Evolutionary conservation across 2,113 vertebrate species (phyloP).

Genomic region (Cololabis saira): DNA sequence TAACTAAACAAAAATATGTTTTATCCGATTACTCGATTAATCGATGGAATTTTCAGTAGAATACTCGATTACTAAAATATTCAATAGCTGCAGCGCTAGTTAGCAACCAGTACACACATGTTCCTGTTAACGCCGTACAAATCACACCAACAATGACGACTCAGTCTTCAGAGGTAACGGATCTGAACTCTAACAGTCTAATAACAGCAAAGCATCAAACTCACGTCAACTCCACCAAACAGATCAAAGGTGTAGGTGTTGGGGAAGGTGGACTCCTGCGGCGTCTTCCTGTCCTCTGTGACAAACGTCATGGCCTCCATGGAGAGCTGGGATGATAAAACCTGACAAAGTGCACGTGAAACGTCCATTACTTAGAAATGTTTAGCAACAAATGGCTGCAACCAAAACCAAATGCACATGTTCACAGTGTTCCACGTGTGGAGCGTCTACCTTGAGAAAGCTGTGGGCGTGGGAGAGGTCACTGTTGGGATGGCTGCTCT

Average conservation of each 20-base stretch:
- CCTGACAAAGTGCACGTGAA: constrained; percentile 72
- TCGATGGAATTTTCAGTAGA: too few species aligned
- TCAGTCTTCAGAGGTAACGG: too few species aligned
- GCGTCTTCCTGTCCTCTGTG: constrained; percentile 93
- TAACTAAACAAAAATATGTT: too few species aligned
- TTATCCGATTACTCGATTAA: too few species aligned
- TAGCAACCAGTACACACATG: too few species aligned
- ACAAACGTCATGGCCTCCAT: constrained; percentile 99
- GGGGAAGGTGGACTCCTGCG: constrained; percentile 93
- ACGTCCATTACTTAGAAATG: neutral
- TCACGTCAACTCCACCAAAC: constrained; percentile 98
- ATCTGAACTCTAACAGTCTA: too few species aligned
- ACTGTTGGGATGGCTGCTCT: constrained; percentile 94
- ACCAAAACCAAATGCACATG: neutral
- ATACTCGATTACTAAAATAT: too few species aligned
- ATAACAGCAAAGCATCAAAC: too few species aligned
- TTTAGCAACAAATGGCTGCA: neutral
- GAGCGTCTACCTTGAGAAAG: constrained; percentile 90
- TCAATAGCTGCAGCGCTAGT: too few species aligned
- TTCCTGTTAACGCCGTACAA: too few species aligned
- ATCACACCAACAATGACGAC: too few species aligned
- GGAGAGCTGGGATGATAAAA: constrained; percentile 94
- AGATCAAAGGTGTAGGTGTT: constrained; percentile 98
- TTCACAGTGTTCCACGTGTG: neutral
- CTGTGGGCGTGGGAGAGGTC: constrained; percentile 92